Percentiles rank a stretch among this genome's conserved stretches.
Conservation (phyloP, 2,888 invertebrate species). For the Zygaena filipendulae region DNA sequence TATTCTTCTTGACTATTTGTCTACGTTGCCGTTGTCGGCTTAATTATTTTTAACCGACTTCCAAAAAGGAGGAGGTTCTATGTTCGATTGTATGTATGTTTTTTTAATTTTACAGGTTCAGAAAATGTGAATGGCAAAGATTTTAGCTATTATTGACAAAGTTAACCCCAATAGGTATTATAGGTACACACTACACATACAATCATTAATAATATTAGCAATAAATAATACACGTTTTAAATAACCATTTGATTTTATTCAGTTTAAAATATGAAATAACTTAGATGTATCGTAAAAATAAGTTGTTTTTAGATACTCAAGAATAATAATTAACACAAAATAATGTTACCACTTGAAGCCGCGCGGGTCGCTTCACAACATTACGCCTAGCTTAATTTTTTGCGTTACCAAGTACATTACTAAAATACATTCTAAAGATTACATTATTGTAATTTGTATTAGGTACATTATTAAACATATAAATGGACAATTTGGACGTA, state of each 20-base stretch:
- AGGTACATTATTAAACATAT: slow-evolving; percentile 67
- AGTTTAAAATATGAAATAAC: slow-evolving; percentile 69
- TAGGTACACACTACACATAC: no score
- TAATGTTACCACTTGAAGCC: slow-evolving; percentile 38
- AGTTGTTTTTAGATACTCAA: slow-evolving; percentile 58
- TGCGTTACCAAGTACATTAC: slow-evolving; percentile 42
- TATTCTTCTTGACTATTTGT: no score
- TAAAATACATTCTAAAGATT: slow-evolving; percentile 59
- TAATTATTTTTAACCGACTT: no score
- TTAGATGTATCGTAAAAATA: slow-evolving; percentile 68
- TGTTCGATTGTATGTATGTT: no score
- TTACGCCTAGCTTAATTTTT: slow-evolving; percentile 38
- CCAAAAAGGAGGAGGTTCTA: no score
- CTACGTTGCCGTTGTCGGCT: no score
- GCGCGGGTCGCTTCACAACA: slow-evolving; percentile 31
- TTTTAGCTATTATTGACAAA: no score
- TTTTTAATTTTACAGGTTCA: no score
- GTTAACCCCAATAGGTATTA: no score
- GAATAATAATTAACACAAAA: slow-evolving; percentile 44
- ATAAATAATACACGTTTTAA: slow-evolving; percentile 29
- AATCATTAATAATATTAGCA: no score
- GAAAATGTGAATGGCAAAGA: no score
- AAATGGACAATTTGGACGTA: slow-evolving; percentile 70
- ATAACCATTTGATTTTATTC: slow-evolving; percentile 68
- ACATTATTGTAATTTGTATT: slow-evolving; percentile 66